Percentiles rank a stretch among this genome's conserved stretches.
Conservation (phyloP, 1,140 invertebrate species). For the Drosophila takahashii region DNA sequence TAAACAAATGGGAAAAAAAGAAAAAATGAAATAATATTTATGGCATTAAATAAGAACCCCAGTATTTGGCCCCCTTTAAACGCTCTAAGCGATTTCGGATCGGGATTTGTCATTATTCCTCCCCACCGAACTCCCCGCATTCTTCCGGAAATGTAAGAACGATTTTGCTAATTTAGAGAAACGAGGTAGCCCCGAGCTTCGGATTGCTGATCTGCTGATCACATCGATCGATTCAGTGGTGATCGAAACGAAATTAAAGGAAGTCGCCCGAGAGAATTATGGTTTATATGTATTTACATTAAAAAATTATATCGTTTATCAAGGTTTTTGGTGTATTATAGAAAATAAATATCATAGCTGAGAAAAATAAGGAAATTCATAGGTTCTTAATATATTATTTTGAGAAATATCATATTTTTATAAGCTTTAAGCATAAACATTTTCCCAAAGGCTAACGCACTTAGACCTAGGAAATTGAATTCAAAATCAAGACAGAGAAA, state of each 20-base stretch:
- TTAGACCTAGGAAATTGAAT: conserved; percentile 8
- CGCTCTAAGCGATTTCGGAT: conserved; percentile 11
- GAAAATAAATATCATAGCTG: no score
- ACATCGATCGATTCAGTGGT: conserved; percentile 15
- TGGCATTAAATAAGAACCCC: conserved; percentile 39
- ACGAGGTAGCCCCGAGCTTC: conserved; percentile 21
- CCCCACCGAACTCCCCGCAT: background rate
- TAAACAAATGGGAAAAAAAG: conserved; percentile 24
- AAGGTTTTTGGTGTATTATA: background rate
- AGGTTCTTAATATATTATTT: no score
- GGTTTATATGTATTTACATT: background rate
- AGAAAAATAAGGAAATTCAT: no score
- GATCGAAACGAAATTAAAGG: conserved; percentile 21
- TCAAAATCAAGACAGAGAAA: conserved; percentile 10
- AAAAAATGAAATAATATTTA: conserved; percentile 45
- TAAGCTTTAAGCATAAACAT: background rate
- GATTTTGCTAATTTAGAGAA: conserved; percentile 57
- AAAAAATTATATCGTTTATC: background rate
- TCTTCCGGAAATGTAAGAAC: conserved; percentile 40
- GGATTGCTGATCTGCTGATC: conserved; percentile 25
- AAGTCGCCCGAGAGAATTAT: conserved; percentile 11
- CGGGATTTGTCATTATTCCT: conserved; percentile 15
- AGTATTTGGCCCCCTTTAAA: background rate
- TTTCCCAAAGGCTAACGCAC: background rate
- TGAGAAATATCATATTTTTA: no score